Evolutionary conservation across 1,140 invertebrate species (phyloP), one percentile per base, ranked within the genome.

Genomic region (Batillaria attramentaria): DNA sequence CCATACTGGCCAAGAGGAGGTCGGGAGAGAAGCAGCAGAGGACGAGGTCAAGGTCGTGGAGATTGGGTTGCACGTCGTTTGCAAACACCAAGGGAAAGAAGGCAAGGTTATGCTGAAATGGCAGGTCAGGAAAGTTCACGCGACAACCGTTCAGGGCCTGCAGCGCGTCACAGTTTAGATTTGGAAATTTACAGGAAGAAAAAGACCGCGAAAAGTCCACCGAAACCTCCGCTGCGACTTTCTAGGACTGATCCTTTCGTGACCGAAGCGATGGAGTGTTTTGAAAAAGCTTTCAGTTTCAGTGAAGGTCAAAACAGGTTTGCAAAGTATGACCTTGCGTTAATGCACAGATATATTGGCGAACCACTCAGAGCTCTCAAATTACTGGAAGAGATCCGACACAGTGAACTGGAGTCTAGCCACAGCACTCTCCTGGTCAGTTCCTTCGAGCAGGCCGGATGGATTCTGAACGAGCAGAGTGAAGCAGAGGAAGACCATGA

Each of bases 371-470:
- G 24, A 16, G 57, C 57, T 31, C 10, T 62, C 10, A 10, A 4
- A 8, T 24, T 13, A 1, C 33, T 62, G 6, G 57, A 62, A 62
- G n/a, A 62, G 57, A 62, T 62, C 10, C 10, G 57, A 62, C n/a
- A n/a, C n/a, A n/a, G n/a, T n/a, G n/a, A 62, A 62, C 33, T 62
- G n/a, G 33, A 1, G 8, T 8, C n/a, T 62, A 2, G 57, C 24
- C 3, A 31, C 8, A 28, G 57, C 57, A 8, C 33, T 62, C n/a
- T 28, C n/a, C n/a, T 18, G 33, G 57, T 75, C 5, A 75, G 31
- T 42, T 33, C 37, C 43, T 75, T 42, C 28, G 73, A 75, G 31
- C 73, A 75, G 35, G 39, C 57, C n/a, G 73, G 73, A 18, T 28
- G 60, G 39, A 65, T 65, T 57, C 62, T 42, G 54, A 57, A 60